phyloP scores from a whole-genome alignment of 2,888 invertebrate species.

The Pheosia tremula region DNA sequence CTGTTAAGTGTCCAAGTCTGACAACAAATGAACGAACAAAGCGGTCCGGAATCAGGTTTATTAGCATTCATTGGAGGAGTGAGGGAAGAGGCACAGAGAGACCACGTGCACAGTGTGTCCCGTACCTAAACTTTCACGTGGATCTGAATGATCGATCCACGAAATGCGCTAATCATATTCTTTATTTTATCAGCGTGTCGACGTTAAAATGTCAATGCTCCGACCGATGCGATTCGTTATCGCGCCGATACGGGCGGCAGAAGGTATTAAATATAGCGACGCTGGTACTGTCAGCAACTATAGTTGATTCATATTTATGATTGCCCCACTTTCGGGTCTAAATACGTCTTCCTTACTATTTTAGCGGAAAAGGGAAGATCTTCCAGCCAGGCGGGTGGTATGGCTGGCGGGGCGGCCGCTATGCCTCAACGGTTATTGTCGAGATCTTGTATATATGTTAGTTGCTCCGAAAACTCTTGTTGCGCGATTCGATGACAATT shows the following conservation, averaged over 20 bases:
- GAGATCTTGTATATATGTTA: too few species aligned
- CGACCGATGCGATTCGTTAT: slow-evolving; percentile 42
- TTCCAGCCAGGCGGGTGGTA: too few species aligned
- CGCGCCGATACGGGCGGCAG: slow-evolving; percentile 10
- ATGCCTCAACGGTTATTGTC: too few species aligned
- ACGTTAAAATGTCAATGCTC: slow-evolving; percentile 43
- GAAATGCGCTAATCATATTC: slow-evolving; percentile 33
- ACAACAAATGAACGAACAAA: too few species aligned
- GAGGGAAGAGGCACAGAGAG: too few species aligned
- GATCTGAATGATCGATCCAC: slow-evolving; percentile 14
- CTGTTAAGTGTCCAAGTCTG: too few species aligned
- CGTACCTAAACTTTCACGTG: slow-evolving; percentile 12
- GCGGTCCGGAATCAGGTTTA: too few species aligned
- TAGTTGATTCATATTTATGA: background rate
- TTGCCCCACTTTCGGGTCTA: background rate
- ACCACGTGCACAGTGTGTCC: background rate
- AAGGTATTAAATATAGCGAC: slow-evolving; percentile 15
- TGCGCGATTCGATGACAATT: too few species aligned
- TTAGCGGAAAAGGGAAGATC: too few species aligned
- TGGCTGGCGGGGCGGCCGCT: too few species aligned
- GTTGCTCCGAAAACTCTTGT: too few species aligned
- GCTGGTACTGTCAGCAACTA: background rate
- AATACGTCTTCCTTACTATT: background rate
- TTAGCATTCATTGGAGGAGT: too few species aligned
- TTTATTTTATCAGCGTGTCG: slow-evolving; percentile 34